Conservation (phyloP, 2,113 vertebrate species). For the Pedionomus torquatus region DNA sequence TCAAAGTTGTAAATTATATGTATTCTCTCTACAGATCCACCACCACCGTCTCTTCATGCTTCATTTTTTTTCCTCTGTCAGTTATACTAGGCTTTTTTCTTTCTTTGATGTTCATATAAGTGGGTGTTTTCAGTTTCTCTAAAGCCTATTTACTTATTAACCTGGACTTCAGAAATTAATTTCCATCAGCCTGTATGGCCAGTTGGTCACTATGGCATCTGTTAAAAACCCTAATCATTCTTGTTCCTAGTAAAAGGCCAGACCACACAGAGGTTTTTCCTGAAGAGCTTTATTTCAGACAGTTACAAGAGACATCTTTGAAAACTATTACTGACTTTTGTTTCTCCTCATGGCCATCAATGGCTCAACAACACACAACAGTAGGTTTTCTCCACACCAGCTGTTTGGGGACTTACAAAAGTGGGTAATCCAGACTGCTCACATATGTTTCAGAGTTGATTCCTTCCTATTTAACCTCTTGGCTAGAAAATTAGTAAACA, state of each 20-base stretch:
- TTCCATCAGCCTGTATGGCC: not conserved
- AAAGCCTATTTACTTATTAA: not conserved
- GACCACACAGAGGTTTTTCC: not conserved
- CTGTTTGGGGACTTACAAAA: constrained; percentile 52
- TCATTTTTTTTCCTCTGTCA: not conserved
- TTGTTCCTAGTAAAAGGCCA: not conserved
- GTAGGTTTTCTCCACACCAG: constrained; percentile 31
- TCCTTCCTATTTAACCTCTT: constrained; percentile 62
- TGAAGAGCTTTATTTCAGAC: not conserved
- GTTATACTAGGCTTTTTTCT: not conserved
- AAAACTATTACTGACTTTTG: not conserved
- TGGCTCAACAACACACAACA: not conserved
- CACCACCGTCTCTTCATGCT: not conserved
- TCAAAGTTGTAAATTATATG: not conserved
- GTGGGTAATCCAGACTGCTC: constrained; percentile 33
- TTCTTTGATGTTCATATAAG: not conserved
- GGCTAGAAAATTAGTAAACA: constrained; percentile 67
- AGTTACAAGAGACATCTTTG: not conserved
- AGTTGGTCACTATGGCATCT: not conserved
- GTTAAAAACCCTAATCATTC: not conserved
- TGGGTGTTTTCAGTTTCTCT: not conserved
- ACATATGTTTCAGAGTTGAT: constrained; percentile 56
- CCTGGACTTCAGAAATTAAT: not conserved
- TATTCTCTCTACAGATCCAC: not conserved
- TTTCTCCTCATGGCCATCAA: not conserved